Percentiles rank a stretch among this genome's conserved stretches.
Evolutionary conservation across 1,140 invertebrate species (phyloP).

Genomic region (Calephelis virginiensis): DNA sequence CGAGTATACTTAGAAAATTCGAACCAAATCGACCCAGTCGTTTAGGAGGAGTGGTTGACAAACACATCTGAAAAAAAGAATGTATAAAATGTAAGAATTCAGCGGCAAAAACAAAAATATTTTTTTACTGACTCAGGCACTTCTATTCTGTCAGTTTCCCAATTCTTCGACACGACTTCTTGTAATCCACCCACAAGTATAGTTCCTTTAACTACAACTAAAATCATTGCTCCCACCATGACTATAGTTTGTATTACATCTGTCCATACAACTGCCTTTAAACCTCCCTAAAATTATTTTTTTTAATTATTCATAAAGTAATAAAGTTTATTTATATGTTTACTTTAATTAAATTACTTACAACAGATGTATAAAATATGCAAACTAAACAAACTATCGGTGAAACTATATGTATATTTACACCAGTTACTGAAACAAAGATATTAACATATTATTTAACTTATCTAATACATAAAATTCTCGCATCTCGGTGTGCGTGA

Average conservation of each 20-base stretch:
- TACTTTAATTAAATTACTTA: slow-evolving; percentile 72
- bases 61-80: too few species aligned
- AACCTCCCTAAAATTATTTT: slow-evolving; percentile 86
- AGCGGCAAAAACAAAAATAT: slow-evolving; percentile 23
- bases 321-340: too few species aligned
- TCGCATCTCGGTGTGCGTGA: too few species aligned
- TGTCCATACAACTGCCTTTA: slow-evolving; percentile 96
- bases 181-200: slow-evolving; percentile 87
- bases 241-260: slow-evolving; percentile 93
- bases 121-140: slow-evolving; percentile 82
- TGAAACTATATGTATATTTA: slow-evolving; percentile 89
- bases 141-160: slow-evolving; percentile 86
- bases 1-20: too few species aligned
- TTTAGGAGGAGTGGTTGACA: too few species aligned
- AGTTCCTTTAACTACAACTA: slow-evolving; percentile 89
- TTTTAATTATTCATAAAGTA: not conserved
- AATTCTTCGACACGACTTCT: slow-evolving; percentile 84
- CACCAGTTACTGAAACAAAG: slow-evolving; percentile 86
- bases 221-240: slow-evolving; percentile 90
- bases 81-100: too few species aligned
- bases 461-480: too few species aligned
- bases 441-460: too few species aligned
- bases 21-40: too few species aligned
- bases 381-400: slow-evolving; percentile 91
- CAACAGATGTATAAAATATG: slow-evolving; percentile 94